These are phyloP conservation scores for Ecliptopera silaceata DNA, from an alignment of 2,888 invertebrate genomes.

Conservation along the genomic window DNA sequence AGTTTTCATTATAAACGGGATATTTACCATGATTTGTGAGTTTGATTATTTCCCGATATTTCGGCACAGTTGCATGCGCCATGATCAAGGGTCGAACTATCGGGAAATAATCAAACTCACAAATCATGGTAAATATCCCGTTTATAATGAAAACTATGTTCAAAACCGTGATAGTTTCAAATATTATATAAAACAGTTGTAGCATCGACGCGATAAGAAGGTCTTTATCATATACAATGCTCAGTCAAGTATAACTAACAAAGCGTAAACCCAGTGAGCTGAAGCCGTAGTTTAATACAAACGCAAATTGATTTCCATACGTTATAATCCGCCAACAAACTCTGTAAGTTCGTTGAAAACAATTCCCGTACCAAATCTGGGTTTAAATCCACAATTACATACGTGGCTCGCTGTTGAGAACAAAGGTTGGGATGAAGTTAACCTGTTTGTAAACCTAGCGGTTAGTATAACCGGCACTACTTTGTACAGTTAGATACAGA, in stretches of 20 bases:
- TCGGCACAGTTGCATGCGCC: too few species aligned
- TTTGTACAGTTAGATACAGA: neutral
- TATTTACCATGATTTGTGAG: too few species aligned
- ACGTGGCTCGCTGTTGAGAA: constrained; percentile 11
- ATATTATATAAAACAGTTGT: too few species aligned
- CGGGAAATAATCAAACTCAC: too few species aligned
- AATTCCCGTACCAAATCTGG: constrained; percentile 20
- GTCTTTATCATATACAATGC: too few species aligned
- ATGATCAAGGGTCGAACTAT: too few species aligned
- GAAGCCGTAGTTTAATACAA: neutral
- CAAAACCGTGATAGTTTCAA: too few species aligned
- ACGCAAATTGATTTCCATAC: constrained; percentile 11
- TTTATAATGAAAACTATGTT: too few species aligned
- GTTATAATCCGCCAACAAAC: constrained; percentile 19
- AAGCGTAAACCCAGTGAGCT: neutral
- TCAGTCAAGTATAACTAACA: neutral
- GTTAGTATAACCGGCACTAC: neutral
- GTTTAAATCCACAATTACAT: constrained; percentile 22
- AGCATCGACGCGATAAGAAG: too few species aligned
- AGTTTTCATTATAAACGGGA: too few species aligned
- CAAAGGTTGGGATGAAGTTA: constrained; percentile 5
- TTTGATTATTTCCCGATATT: too few species aligned
- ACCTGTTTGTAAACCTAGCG: neutral
- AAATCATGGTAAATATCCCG: too few species aligned
- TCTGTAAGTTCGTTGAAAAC: constrained; percentile 11